phyloP scores from a whole-genome alignment of 2,113 vertebrate species.

The Damaliscus lunatus region DNA sequence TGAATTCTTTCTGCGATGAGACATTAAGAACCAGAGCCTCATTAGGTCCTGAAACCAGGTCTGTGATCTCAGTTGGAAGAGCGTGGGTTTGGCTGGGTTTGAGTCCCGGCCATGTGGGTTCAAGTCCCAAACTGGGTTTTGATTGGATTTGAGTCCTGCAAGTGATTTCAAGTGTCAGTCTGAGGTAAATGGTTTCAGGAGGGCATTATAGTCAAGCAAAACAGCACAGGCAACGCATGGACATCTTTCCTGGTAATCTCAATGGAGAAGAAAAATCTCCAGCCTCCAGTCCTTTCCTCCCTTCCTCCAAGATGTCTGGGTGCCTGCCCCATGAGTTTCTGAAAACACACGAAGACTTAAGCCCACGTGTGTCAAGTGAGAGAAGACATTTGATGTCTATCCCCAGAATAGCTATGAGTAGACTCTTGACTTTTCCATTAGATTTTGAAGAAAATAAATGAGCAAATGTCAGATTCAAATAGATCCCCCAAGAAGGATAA shows the following conservation, averaged over 20 bases:
- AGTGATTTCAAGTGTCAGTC: neutral
- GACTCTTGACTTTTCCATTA: neutral
- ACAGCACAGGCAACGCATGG: no score
- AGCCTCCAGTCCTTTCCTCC: neutral
- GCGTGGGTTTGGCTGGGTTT: neutral
- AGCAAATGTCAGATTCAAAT: conserved; percentile 68
- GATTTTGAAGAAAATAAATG: conserved; percentile 53
- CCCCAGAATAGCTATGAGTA: neutral
- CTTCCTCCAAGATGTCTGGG: neutral
- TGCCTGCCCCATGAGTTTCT: neutral
- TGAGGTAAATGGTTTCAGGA: neutral
- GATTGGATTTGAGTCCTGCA: neutral
- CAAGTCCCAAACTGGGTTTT: neutral
- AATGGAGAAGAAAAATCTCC: neutral
- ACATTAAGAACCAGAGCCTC: neutral
- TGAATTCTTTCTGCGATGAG: neutral
- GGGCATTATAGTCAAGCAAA: neutral
- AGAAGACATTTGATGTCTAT: neutral
- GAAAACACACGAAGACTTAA: neutral
- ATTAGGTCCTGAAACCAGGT: neutral
- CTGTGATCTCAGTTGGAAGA: neutral
- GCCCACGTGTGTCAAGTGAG: neutral
- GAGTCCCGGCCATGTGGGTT: neutral
- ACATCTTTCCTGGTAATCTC: neutral
- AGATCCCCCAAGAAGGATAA: conserved; percentile 83